phyloP scores from a whole-genome alignment of 2,888 invertebrate species.

The Pasiphila rectangulata region DNA sequence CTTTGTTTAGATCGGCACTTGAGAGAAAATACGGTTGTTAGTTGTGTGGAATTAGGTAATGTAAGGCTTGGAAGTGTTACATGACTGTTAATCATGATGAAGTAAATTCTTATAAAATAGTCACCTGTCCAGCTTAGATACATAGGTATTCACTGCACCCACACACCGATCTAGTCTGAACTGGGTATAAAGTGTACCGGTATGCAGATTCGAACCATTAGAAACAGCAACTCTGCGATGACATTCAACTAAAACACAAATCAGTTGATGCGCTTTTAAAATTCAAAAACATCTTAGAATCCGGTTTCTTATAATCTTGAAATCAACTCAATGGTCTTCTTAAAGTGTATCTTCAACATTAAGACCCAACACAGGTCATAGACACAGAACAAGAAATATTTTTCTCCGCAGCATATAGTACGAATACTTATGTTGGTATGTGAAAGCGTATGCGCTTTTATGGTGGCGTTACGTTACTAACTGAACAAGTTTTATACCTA shows the following conservation, averaged over 20 bases:
- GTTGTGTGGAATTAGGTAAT: too few relatives aligned
- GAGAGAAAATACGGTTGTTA: too few relatives aligned
- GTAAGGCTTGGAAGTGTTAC: too few relatives aligned
- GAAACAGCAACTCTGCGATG: not conserved
- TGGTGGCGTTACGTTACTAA: not conserved
- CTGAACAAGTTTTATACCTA: too few relatives aligned
- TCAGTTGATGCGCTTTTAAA: not conserved
- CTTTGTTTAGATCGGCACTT: too few relatives aligned
- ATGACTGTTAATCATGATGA: too few relatives aligned
- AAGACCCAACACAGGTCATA: not conserved
- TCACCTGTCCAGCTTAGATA: too few relatives aligned
- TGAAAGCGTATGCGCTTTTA: not conserved
- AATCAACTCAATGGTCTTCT: too few relatives aligned
- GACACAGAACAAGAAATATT: not conserved
- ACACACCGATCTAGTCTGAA: not conserved
- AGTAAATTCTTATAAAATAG: too few relatives aligned
- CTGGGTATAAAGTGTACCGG: constrained; percentile 2
- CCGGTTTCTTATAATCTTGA: too few relatives aligned
- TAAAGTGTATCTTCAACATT: too few relatives aligned
- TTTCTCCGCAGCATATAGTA: not conserved
- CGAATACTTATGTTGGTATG: not conserved
- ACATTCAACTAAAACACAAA: not conserved
- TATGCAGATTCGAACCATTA: constrained; percentile 3
- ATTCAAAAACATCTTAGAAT: not conserved
- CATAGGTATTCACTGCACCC: too few relatives aligned